Base-by-base conservation (phyloP, 2,113 vertebrate species). In the Pithys albifrons region DNA sequence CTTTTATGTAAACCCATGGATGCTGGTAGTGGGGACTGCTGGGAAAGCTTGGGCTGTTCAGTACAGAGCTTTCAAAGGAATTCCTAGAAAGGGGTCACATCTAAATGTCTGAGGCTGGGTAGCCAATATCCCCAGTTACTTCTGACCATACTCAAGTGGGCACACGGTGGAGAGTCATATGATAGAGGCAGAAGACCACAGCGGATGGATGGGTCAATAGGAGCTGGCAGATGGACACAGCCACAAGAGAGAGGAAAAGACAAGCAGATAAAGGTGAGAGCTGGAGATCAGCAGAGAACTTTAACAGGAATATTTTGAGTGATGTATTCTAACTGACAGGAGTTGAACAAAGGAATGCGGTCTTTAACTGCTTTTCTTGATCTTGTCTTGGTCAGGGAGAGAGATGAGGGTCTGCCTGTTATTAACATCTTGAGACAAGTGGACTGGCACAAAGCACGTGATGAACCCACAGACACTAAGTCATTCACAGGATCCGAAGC, bases 321-420 rank as follows among this genome's bases (percentile, higher is more conserved):
- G 31, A 71, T 7, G 41, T 51, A 57, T 74, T 74, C 71, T 62
- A 41, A 7, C 35, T 19, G 54, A 72, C 24, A 18, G 35, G 91
- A 65, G 19, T 9, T 28, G 39, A 46, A 59, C 24, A 1, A 1
- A 69, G 6, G 4, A 15, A 22, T 25, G 2, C 0, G 2, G 83
- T 91, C 55, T 64, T 23, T 66, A 46, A 45, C 3, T 67, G 35
- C 27, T 85, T 48, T 71, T 89, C 45, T 81, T 45, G 14, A 28
- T 45, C 19, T 88, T 8, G 2, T 1, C 0, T 31, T 59, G 10
- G n/a, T 19, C 19, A 29, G n/a, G 22, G 28, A 67, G n/a, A 66
- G 35, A 71, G 49, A 18, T 31, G 88, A 80, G 33, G 20, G n/a
- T 92, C 19, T 85, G 51, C 25, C 28, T 2, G 0, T 62, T 77